Conservation (phyloP, 2,888 invertebrate species). For the Cepaea hortensis region DNA sequence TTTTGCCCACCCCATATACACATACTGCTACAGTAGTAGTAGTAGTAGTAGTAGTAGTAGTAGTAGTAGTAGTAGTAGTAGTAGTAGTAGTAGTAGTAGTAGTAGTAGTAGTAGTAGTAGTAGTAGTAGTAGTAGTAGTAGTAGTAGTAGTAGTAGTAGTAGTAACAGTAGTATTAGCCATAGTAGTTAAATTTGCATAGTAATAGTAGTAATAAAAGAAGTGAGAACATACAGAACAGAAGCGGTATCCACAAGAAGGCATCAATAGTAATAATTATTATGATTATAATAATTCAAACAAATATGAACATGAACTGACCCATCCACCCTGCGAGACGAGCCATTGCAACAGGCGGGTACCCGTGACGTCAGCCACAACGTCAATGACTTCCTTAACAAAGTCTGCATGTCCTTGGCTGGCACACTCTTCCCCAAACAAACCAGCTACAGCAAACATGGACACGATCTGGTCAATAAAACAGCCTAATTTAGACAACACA, state of each 20-base stretch:
- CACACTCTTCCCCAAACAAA: slow-evolving; percentile 43
- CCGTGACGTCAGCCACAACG: slow-evolving; percentile 29
- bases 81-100: slow-evolving; percentile 10
- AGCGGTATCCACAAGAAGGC: too few relatives aligned
- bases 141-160: too few relatives aligned
- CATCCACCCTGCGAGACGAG: slow-evolving; percentile 39
- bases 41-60: background rate
- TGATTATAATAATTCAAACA: background rate
- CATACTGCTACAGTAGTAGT: too few relatives aligned
- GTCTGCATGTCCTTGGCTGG: slow-evolving; percentile 44
- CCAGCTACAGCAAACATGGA: slow-evolving; percentile 45
- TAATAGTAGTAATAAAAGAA: slow-evolving; percentile 6
- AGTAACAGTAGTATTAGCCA: background rate
- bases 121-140: background rate
- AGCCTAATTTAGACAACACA: background rate
- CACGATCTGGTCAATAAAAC: slow-evolving; percentile 25
- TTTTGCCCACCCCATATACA: too few relatives aligned
- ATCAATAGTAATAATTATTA: too few relatives aligned
- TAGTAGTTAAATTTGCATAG: slow-evolving; percentile 16
- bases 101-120: background rate
- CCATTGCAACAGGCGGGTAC: slow-evolving; percentile 21
- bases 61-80: background rate
- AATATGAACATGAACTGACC: slow-evolving; percentile 4
- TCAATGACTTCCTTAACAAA: slow-evolving; percentile 44
- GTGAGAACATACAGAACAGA: background rate